phyloP scores from a whole-genome alignment of 2,888 invertebrate genomes.

The Teleogryllus oceanicus region DNA sequence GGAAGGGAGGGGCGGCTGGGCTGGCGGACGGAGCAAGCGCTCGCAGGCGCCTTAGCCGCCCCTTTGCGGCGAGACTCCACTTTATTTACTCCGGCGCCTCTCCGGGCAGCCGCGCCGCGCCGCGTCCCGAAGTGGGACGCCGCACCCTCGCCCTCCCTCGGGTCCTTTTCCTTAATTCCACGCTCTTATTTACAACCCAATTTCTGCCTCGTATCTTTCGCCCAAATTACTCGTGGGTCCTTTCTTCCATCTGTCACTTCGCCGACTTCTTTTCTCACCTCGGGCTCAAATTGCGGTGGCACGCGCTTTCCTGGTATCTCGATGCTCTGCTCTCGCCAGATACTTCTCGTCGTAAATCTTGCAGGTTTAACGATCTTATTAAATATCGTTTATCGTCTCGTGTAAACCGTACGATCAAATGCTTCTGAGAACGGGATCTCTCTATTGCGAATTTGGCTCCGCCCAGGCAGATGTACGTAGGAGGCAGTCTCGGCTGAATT shows the following conservation, averaged over 20 bases:
- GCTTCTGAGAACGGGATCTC: too few relatives aligned
- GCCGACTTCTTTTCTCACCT: neutral
- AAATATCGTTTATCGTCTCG: too few relatives aligned
- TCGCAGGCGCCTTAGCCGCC: neutral
- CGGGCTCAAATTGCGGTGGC: neutral
- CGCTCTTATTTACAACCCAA: constrained; percentile 11
- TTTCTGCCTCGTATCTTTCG: neutral
- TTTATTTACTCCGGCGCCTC: neutral
- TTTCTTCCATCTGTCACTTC: neutral
- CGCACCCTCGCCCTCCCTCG: neutral
- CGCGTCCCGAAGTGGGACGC: neutral
- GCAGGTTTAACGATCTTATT: too few relatives aligned
- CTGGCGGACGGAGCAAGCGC: too few relatives aligned
- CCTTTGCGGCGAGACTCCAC: neutral
- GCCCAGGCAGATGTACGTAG: too few relatives aligned
- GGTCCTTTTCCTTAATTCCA: constrained; percentile 1
- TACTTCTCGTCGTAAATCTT: too few relatives aligned
- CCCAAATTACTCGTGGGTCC: neutral
- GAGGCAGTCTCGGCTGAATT: too few relatives aligned
- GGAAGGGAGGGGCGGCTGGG: too few relatives aligned
- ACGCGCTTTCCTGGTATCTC: too few relatives aligned
- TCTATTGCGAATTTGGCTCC: too few relatives aligned
- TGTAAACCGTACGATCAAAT: too few relatives aligned
- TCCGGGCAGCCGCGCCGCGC: neutral
- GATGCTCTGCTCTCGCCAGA: too few relatives aligned